Conservation (phyloP, 2,797 vertebrate genomes). For the Huso huso region DNA sequence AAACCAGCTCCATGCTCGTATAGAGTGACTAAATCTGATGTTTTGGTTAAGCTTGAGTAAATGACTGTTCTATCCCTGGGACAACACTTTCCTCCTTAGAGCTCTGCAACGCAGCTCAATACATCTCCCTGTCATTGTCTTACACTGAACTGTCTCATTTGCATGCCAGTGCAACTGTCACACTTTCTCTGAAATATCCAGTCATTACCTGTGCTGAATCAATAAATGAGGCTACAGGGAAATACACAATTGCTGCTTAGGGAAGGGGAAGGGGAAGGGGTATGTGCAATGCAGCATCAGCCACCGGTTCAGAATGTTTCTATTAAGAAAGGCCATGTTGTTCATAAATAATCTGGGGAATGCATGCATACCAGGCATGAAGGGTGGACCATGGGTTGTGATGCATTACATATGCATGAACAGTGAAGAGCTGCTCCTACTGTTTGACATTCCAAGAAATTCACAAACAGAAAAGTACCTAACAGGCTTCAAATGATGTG, state of each 20-base stretch:
- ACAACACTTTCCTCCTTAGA: slow-evolving; percentile 22
- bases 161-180: slow-evolving; percentile 16
- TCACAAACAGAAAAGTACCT: no score
- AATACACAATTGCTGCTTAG: background rate
- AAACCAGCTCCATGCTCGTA: no score
- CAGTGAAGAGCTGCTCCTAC: no score
- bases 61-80: background rate
- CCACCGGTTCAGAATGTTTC: no score
- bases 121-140: slow-evolving; percentile 36
- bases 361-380: no score
- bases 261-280: background rate
- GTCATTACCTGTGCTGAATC: slow-evolving; percentile 6
- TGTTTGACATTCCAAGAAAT: no score
- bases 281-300: slow-evolving; percentile 3
- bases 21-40: no score
- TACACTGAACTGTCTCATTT: slow-evolving; percentile 31
- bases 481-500: no score
- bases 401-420: no score
- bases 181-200: slow-evolving; percentile 15
- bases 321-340: no score
- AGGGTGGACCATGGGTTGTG: no score
- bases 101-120: slow-evolving; percentile 24
- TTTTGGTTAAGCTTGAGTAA: background rate
- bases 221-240: background rate
- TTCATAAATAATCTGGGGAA: no score